Evolutionary conservation across 2,113 vertebrate genomes (phyloP).

Genomic region (Nycticorax nycticorax): DNA sequence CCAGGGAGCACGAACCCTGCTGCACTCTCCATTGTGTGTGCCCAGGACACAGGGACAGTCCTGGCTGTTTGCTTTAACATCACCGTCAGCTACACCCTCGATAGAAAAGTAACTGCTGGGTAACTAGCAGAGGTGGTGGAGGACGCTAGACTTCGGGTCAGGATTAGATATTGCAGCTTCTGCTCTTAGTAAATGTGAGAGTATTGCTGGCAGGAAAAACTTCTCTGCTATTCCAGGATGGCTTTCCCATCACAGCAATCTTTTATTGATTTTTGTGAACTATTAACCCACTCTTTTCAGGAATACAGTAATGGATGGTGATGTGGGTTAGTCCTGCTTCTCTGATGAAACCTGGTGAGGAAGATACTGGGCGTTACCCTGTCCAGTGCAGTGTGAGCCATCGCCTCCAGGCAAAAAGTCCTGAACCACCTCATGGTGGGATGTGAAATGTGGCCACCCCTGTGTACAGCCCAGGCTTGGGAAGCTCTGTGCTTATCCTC

Average conservation of each 20-base stretch:
- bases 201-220: neutral
- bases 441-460: neutral
- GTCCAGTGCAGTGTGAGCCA: neutral
- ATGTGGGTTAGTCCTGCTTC: neutral
- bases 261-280: neutral
- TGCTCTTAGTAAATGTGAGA: conserved; percentile 1
- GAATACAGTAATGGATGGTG: neutral
- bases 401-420: neutral
- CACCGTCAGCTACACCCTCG: neutral
- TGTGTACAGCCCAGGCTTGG: neutral
- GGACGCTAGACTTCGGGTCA: neutral
- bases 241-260: neutral
- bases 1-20: neutral
- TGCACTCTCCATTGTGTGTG: neutral
- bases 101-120: neutral
- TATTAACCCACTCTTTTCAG: conserved; percentile 39
- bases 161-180: conserved; percentile 1
- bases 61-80: neutral
- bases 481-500: neutral
- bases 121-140: neutral
- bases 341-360: neutral
- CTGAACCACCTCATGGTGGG: neutral
- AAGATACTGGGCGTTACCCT: rapidly evolving
- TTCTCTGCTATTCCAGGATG: neutral
- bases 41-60: neutral